Base-by-base conservation (phyloP, 2,797 vertebrate species). In the Sebastes diaconus region DNA sequence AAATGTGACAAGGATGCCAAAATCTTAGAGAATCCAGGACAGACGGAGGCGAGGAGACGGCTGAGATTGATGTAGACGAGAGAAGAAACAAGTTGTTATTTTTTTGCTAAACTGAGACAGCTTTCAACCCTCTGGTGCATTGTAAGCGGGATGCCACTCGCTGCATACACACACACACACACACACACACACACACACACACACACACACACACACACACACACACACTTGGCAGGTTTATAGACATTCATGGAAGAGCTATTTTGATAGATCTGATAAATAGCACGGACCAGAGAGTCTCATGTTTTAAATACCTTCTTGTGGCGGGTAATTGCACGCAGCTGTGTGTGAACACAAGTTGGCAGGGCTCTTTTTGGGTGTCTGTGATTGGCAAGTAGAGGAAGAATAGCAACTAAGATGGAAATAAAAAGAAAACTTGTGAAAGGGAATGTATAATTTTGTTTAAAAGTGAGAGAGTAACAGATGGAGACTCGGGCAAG, bases 291-390 rank as follows among this genome's bases (percentile, higher is more conserved):
- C 88, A 80, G 79, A 83, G 84, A 91, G 75, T 84, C 88, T 92
- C 80, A 69, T 92, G 90, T 92, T 93, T 93, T 93, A 93, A 94
- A 93, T 91, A 88, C 87, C 86, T 92, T 93, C 90, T 93, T 92
- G 88, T 90, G 92, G 92, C 4, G 83, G 85, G 81, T 94, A 95
- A 95, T 94, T 94, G 93, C 89, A 91, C 87, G 82, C 94, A 95
- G 93, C 92, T 95, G 95, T 92, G 88, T 93, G 93, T 85, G 88
- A 93, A 90, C 76, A 83, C 81, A 85, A 88, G 84, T 86, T 92
- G 84, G 92, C 88, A 86, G 68, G 11, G 46, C 64, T 73, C 52
- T 75, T 58, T 75, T 71, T 32, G 75, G 76, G 70, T 68, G 74
- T 32, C 36, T 74, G 50, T 74, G 73, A 92, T 82, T 84, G 86